A percentile compares a stretch with the other conserved stretches of the same genome.
phyloP scores from a whole-genome alignment of 1,140 invertebrate genomes.

The Forficula auricularia region DNA sequence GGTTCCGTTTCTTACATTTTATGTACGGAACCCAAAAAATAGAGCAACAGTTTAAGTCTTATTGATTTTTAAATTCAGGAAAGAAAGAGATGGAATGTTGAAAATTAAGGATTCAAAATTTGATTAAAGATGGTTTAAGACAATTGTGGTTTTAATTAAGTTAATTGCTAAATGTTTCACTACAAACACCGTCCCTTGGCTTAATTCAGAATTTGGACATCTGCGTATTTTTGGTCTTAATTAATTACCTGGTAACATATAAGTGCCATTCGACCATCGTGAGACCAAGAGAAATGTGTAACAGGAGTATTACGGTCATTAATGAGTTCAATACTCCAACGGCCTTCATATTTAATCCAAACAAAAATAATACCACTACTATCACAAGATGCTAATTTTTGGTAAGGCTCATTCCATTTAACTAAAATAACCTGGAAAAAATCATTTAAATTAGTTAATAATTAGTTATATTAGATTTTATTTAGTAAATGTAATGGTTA shows the following conservation, averaged over 20 bases:
- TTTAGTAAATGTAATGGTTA: background rate
- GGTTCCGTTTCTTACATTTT: too few relatives aligned
- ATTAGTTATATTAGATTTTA: background rate
- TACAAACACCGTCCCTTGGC: too few relatives aligned
- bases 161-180: too few relatives aligned
- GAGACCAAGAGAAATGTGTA: conserved; percentile 94
- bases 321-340: conserved; percentile 97
- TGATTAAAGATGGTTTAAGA: too few relatives aligned
- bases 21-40: too few relatives aligned
- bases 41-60: too few relatives aligned
- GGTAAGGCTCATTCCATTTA: conserved; percentile 97
- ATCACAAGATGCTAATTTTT: conserved; percentile 94
- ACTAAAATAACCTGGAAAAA: conserved; percentile 73
- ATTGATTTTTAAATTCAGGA: too few relatives aligned
- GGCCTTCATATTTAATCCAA: conserved; percentile 97
- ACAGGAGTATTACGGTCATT: conserved; percentile 94
- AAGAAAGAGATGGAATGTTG: too few relatives aligned
- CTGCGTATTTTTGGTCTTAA: too few relatives aligned
- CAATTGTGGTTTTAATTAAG: too few relatives aligned
- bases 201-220: too few relatives aligned
- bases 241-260: conserved; percentile 79
- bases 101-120: too few relatives aligned
- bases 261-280: conserved; percentile 93
- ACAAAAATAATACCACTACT: conserved; percentile 96
- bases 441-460: conserved; percentile 1